These are phyloP conservation scores for Beaufortia kweichowensis DNA, from an alignment of 2,113 vertebrate genomes.

Conservation along the genomic window DNA sequence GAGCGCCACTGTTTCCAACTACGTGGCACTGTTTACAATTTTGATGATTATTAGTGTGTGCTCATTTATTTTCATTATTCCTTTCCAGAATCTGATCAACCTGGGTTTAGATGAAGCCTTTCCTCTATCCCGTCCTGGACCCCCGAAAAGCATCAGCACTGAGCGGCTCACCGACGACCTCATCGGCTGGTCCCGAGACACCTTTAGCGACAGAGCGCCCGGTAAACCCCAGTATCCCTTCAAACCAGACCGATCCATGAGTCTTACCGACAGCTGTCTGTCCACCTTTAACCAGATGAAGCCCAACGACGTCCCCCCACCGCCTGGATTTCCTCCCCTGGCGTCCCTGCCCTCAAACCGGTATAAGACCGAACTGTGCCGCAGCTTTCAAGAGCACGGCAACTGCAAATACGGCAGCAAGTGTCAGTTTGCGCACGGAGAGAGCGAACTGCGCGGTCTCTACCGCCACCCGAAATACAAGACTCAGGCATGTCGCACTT, in stretches of 20 bases:
- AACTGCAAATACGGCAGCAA: conserved; percentile 80
- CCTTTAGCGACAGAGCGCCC: conserved; percentile 67
- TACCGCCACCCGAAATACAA: conserved; percentile 91
- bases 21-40: conserved; percentile 27
- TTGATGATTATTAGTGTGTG: background rate
- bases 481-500: conserved; percentile 88
- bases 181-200: conserved; percentile 67
- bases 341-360: conserved; percentile 71
- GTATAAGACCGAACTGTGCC: conserved; percentile 81
- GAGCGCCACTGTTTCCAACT: background rate
- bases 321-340: conserved; percentile 80
- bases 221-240: conserved; percentile 59
- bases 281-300: conserved; percentile 61
- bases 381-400: conserved; percentile 77
- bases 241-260: conserved; percentile 78
- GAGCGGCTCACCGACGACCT: conserved; percentile 64
- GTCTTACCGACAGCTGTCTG: conserved; percentile 74
- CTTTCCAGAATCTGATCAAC: conserved; percentile 55
- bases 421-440: conserved; percentile 87
- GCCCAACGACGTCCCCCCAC: conserved; percentile 69
- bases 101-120: conserved; percentile 63
- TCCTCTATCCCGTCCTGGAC: conserved; percentile 62
- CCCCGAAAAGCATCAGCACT: conserved; percentile 57
- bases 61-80: background rate
- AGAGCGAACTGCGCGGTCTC: conserved; percentile 79